Base-by-base conservation (phyloP, 2,888 invertebrate species). In the Drosophila kambysellisi region DNA sequence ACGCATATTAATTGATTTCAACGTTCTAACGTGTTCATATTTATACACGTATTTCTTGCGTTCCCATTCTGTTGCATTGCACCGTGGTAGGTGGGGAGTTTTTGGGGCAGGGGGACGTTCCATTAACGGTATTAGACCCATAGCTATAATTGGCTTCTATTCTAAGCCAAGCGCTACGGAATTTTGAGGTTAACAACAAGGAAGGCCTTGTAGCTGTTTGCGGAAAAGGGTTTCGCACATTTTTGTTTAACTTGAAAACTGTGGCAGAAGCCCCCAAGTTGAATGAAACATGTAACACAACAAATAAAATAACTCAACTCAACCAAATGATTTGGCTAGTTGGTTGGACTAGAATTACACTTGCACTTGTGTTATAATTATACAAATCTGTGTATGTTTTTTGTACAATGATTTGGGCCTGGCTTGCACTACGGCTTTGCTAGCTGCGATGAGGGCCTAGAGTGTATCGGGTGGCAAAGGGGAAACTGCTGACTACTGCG, bases 81-180 rank as follows among this genome's bases (percentile, higher is more conserved):
- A 57, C 35, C 29, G 25, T 39, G 20, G 25, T 20, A 25, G 17
- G 8, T 6, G 50, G 48, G 8, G 32, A 29, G 3, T 11, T 43
- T n/a, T n/a, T 46, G 43, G 30, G 56, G 54, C 51, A 32, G 30
- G 3, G 51, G 29, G 58, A 20, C 46, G 54, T 17, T 46, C 12
- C 69, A 76, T 73, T 76, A 76, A 76, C 77, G 69, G 77, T 41
- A 76, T 77, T 77, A 77, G 79, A 70, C 43, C 71, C 75, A 70
- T 48, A 64, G 61, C 50, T 62, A 78, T 78, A 78, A 78, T 78
- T 78, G 77, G 77, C 77, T 78, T 78, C 71, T 64, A 75, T 71
- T 75, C 74, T 74, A 25, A 65, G 74, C 63, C 78, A 78, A 76
- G 60, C 32, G 60, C 60, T 46, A 30, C 17, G 70, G 59, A 39